Percentiles rank a stretch among this genome's conserved stretches.
Evolutionary conservation across 2,797 vertebrate species (phyloP).

Genomic region (Dicrostonyx torquatus): DNA sequence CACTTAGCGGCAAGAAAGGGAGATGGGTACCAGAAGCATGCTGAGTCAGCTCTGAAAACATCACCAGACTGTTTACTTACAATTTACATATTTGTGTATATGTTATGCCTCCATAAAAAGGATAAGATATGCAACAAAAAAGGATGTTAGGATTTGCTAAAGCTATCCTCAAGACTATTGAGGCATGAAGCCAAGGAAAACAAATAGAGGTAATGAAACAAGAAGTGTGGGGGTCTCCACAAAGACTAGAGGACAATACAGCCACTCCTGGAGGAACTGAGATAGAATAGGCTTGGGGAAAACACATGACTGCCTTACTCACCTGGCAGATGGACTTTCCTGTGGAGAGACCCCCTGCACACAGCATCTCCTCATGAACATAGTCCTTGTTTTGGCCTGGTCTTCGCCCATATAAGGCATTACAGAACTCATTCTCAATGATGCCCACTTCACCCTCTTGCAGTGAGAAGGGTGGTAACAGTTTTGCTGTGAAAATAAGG

Average conservation of each 20-base stretch:
- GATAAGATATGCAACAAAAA: neutral
- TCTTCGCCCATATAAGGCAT: slow-evolving; percentile 11
- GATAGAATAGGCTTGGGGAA: neutral
- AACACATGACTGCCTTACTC: neutral
- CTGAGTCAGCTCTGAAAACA: neutral
- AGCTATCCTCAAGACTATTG: neutral
- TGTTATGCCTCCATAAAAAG: neutral
- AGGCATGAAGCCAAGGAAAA: neutral
- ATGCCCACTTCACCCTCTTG: slow-evolving; percentile 69
- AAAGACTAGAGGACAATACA: neutral
- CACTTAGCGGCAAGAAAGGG: neutral
- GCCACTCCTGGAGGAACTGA: neutral
- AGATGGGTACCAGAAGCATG: neutral
- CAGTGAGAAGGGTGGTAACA: slow-evolving; percentile 61
- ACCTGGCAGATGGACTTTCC: slow-evolving; percentile 69
- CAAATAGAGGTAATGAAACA: neutral
- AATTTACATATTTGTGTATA: neutral
- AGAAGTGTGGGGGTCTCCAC: neutral
- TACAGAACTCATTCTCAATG: slow-evolving; percentile 64
- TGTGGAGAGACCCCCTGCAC: slow-evolving; percentile 13
- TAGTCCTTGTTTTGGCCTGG: neutral
- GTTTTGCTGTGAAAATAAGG: slow-evolving; percentile 14
- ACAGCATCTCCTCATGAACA: slow-evolving; percentile 70
- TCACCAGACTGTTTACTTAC: neutral
- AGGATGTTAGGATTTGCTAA: neutral